Evolutionary conservation across 2,113 vertebrate species (phyloP).

Genomic region (Galeopterus variegatus): DNA sequence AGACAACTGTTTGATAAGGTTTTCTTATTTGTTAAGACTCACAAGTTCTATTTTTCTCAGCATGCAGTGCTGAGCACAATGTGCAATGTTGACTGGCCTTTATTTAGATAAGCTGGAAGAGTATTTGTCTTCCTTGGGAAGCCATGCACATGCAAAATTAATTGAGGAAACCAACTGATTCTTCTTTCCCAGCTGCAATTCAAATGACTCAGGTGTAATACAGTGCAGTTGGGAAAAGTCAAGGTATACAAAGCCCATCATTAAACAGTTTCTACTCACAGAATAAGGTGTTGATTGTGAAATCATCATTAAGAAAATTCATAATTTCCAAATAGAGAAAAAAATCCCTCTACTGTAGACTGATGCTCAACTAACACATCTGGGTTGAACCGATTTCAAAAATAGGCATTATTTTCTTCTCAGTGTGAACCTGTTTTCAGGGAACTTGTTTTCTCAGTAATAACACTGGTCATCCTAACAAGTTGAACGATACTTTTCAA

Average conservation of each 20-base stretch:
- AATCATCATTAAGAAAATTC: slow-evolving; percentile 70
- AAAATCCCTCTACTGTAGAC: background rate
- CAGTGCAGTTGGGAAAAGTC: slow-evolving; percentile 57
- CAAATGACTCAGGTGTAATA: slow-evolving; percentile 54
- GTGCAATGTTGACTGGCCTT: slow-evolving; percentile 43
- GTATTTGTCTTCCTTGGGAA: slow-evolving; percentile 73
- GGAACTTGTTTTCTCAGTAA: slow-evolving; percentile 74
- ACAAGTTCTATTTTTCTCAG: slow-evolving; percentile 66
- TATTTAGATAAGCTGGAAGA: slow-evolving; percentile 66
- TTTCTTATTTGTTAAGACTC: slow-evolving; percentile 71
- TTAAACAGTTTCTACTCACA: slow-evolving; percentile 61
- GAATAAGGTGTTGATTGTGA: background rate
- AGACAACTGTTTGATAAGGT: slow-evolving; percentile 53
- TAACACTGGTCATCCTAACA: slow-evolving; percentile 86
- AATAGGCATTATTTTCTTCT: slow-evolving; percentile 67
- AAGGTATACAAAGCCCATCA: slow-evolving; percentile 48
- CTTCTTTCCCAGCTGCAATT: background rate
- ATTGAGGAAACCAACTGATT: slow-evolving; percentile 68
- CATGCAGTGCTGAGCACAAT: background rate
- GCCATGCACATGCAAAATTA: slow-evolving; percentile 74
- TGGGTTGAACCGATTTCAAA: slow-evolving; percentile 23
- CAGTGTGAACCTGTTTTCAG: slow-evolving; percentile 77
- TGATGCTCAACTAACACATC: background rate
- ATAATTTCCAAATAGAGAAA: slow-evolving; percentile 64
- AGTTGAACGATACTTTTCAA: slow-evolving; percentile 82